Evolutionary conservation across 2,797 vertebrate genomes (phyloP).

Genomic region (Lutjanus campechanus): DNA sequence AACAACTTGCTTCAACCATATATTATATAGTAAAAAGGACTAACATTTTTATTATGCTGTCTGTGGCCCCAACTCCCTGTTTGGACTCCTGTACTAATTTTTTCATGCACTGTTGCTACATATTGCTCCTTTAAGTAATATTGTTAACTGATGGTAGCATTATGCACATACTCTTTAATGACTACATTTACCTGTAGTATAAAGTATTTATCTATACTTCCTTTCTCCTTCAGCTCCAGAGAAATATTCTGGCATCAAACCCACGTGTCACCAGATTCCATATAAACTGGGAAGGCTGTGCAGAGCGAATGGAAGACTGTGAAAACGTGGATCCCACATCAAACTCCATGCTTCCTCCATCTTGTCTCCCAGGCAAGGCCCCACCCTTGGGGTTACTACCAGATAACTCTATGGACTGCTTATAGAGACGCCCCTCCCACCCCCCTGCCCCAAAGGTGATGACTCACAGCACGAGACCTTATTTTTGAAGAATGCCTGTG

Average conservation of each 20-base stretch:
- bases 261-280: conserved; percentile 95
- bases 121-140: no score
- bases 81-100: no score
- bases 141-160: neutral
- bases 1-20: no score
- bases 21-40: no score
- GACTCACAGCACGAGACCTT: conserved; percentile 46
- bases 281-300: conserved; percentile 93
- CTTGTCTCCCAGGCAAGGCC: conserved; percentile 88
- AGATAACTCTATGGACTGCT: conserved; percentile 95
- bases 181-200: neutral
- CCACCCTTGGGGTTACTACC: conserved; percentile 87
- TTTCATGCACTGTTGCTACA: no score
- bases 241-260: conserved; percentile 94
- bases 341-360: conserved; percentile 87
- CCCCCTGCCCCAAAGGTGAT: conserved; percentile 20
- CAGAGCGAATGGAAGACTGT: conserved; percentile 90
- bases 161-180: neutral
- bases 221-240: conserved; percentile 88
- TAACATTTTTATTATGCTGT: no score
- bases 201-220: neutral
- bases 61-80: no score
- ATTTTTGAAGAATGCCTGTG: conserved; percentile 70
- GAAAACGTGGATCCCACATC: conserved; percentile 91
- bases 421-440: conserved; percentile 77